Conservation (phyloP, 2,888 invertebrate genomes). For the Cryptus armator region DNA sequence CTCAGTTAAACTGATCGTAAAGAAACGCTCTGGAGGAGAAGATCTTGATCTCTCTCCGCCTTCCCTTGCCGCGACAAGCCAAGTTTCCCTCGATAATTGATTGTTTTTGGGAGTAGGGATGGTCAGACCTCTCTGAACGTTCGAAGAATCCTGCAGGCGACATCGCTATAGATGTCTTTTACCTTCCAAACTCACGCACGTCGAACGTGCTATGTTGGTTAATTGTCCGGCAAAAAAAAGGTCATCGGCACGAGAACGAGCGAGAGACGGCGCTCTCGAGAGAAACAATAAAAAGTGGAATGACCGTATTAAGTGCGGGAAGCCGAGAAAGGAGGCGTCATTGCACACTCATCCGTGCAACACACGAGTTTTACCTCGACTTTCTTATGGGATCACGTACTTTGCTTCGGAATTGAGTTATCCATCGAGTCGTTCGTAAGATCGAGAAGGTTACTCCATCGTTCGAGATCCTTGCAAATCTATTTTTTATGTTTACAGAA, state of each 20-base stretch:
- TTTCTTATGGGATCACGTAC: neutral
- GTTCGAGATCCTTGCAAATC: neutral
- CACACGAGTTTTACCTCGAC: neutral
- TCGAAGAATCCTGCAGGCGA: slow-evolving; percentile 20
- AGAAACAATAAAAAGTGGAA: slow-evolving; percentile 69
- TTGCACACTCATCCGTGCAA: slow-evolving; percentile 24
- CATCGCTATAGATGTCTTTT: slow-evolving; percentile 3
- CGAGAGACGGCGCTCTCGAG: slow-evolving; percentile 49
- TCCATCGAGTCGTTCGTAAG: neutral
- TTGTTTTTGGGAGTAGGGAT: slow-evolving; percentile 78
- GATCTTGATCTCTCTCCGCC: slow-evolving; percentile 39
- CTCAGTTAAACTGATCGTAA: slow-evolving; percentile 79
- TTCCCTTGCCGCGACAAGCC: slow-evolving; percentile 62
- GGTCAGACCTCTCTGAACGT: slow-evolving; percentile 31
- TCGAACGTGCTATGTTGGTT: slow-evolving; percentile 25
- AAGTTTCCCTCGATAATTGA: slow-evolving; percentile 82
- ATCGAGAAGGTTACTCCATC: neutral
- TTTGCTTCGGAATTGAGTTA: slow-evolving; percentile 41
- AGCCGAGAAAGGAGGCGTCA: slow-evolving; percentile 1
- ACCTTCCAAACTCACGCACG: slow-evolving; percentile 34
- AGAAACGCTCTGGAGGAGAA: slow-evolving; percentile 74
- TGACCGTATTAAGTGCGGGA: slow-evolving; percentile 67
- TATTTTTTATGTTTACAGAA: neutral
- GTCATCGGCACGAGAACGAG: slow-evolving; percentile 9
- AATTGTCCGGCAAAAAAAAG: slow-evolving; percentile 12